These are phyloP conservation scores for Aspidoscelis tigris DNA, from an alignment of 2,113 vertebrate species.

Conservation along the genomic window DNA sequence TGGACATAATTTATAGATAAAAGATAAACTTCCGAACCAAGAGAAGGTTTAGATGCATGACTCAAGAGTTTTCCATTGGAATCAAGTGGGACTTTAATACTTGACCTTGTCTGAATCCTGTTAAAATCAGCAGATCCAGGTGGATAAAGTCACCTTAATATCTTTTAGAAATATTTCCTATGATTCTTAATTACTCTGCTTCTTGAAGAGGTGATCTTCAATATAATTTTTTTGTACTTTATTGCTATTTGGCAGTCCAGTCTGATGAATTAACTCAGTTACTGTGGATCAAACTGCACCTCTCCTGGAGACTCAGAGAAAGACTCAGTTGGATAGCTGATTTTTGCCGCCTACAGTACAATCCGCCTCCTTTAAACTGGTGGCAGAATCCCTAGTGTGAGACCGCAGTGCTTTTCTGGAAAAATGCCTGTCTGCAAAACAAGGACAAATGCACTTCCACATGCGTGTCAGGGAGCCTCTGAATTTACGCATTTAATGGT, in stretches of 20 bases:
- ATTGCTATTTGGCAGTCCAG: not conserved
- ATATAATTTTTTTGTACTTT: constrained; percentile 8
- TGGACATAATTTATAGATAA: not conserved
- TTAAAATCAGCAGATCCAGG: not conserved
- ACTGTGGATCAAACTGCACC: not conserved
- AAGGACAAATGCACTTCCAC: not conserved
- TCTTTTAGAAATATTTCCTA: not conserved
- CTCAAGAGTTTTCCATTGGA: not conserved
- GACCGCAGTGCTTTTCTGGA: no score
- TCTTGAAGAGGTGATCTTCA: not conserved
- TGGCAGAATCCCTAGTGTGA: no score
- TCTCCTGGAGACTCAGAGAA: not conserved
- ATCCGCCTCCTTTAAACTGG: no score
- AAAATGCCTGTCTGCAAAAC: not conserved
- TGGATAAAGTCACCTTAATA: not conserved
- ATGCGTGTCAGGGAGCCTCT: no score
- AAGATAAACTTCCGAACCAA: not conserved
- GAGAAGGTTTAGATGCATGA: not conserved
- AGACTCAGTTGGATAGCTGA: no score
- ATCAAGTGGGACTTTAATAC: not conserved
- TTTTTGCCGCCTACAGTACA: no score
- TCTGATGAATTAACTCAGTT: constrained; percentile 1
- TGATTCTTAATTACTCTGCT: not conserved
- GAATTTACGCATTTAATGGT: no score
- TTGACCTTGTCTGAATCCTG: not conserved